A percentile compares a stretch with the other conserved stretches of the same genome.
phyloP scores from a whole-genome alignment of 2,888 invertebrate genomes.

The Capitulum mitella region DNA sequence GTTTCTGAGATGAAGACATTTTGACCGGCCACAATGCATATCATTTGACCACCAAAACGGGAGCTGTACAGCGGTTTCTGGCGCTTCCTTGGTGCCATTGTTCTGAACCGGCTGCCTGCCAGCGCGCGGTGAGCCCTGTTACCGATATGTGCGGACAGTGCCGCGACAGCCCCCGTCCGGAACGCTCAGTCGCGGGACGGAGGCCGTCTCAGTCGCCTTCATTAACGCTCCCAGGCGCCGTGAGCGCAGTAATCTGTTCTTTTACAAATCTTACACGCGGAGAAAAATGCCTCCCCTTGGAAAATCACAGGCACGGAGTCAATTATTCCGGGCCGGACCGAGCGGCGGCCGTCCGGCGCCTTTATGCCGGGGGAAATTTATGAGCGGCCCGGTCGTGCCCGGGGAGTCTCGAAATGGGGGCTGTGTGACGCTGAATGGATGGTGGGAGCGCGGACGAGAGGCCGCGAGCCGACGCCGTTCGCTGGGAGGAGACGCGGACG shows the following conservation, averaged over 20 bases:
- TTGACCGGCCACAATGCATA: not conserved
- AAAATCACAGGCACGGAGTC: slow-evolving; percentile 1
- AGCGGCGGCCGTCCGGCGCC: not conserved
- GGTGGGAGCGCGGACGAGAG: not conserved
- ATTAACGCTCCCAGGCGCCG: not conserved
- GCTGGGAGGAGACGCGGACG: not conserved
- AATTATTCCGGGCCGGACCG: not conserved
- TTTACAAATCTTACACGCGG: slow-evolving; percentile 5
- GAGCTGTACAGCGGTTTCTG: not conserved
- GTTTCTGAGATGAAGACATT: not conserved
- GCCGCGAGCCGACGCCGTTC: not conserved
- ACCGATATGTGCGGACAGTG: not conserved
- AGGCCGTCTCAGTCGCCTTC: not conserved
- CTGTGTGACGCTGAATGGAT: not conserved
- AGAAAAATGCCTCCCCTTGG: slow-evolving; percentile 17
- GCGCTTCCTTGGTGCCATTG: not conserved
- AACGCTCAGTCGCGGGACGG: not conserved
- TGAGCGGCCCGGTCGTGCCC: not conserved
- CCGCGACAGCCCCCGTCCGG: not conserved
- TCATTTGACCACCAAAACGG: not conserved
- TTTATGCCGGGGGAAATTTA: not conserved
- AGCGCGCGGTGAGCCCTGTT: not conserved
- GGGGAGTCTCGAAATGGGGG: not conserved
- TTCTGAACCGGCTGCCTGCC: not conserved
- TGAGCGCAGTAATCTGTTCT: not conserved